Conservation (phyloP, 2,797 vertebrate genomes). For the Erethizon dorsatum region DNA sequence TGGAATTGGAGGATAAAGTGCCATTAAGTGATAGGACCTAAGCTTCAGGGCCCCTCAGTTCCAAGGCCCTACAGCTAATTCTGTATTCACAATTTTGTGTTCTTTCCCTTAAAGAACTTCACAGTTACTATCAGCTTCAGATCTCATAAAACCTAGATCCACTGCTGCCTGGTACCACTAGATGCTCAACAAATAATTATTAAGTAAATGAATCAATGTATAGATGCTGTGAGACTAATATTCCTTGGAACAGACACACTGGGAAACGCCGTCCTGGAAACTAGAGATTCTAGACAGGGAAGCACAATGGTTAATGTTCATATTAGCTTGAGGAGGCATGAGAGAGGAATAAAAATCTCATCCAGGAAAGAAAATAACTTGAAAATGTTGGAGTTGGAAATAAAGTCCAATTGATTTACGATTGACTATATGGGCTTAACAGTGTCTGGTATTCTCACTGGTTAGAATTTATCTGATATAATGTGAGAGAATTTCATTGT, state of each 20-base stretch:
- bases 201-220: neutral
- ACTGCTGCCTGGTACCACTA: neutral
- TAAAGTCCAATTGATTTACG: slow-evolving; percentile 13
- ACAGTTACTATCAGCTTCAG: neutral
- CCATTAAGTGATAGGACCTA: neutral
- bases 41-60: neutral
- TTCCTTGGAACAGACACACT: neutral
- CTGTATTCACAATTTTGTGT: neutral
- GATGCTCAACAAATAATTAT: neutral
- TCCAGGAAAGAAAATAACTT: slow-evolving; percentile 52
- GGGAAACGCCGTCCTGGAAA: neutral
- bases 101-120: neutral
- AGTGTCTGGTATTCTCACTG: neutral
- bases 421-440: slow-evolving; percentile 16
- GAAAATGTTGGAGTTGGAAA: slow-evolving; percentile 57
- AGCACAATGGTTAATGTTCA: neutral
- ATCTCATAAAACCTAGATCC: neutral
- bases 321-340: neutral
- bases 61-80: neutral
- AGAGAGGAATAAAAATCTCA: slow-evolving; percentile 46
- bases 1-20: neutral
- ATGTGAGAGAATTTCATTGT: slow-evolving; percentile 49
- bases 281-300: neutral
- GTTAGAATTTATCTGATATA: slow-evolving; percentile 35
- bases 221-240: neutral